Base-by-base conservation (phyloP, 2,113 vertebrate species). In the Suncus etruscus region DNA sequence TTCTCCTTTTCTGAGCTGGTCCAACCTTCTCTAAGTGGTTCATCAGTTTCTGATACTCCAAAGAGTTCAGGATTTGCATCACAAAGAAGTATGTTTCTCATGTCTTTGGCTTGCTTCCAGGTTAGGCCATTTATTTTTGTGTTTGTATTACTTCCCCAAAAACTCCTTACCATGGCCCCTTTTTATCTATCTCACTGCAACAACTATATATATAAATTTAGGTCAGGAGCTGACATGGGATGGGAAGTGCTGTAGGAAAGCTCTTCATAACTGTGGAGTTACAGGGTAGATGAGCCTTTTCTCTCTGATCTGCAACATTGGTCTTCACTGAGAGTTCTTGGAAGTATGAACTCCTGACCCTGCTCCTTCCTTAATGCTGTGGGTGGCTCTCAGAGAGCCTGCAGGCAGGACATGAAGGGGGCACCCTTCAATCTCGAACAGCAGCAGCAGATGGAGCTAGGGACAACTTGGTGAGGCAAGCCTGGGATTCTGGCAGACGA, bases 401-500 rank as follows among this genome's bases (percentile, higher is more conserved):
- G 61, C 73, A 78, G 76, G 83, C 86, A 84, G 74, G 86, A 86
- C 5, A 27, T 20, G 48, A 32, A 15, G 31, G 48, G 80, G 78
- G n/a, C 50, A 24, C 10, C 48, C 39, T 39, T 50, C 78, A 70
- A 80, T 45, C 88, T 94, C 90, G 94, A 95, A 90, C 81, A 0
- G 77, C 83, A 93, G 88, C 91, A 89, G 81, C 95, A 97, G 95
- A 96, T 94, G 95, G 95, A 88, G 80, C 86, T 6, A 2, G 69
- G 94, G 93, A 77, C 80, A 58, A 75, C 94, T 68, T 58, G 27
- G 81, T 16, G 68, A 87, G 92, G 70, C 68, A 93, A 89, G 87
- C 90, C 73, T 29, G 12, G 74, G 74, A 93, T 92, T n/a, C 94
- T 96, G 96, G 94, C 95, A 94, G 90, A 47, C 76, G 63, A 91